Evolutionary conservation across 2,888 invertebrate genomes (phyloP), one percentile per base, ranked within the genome.

Genomic region (Papilio elwesi): DNA sequence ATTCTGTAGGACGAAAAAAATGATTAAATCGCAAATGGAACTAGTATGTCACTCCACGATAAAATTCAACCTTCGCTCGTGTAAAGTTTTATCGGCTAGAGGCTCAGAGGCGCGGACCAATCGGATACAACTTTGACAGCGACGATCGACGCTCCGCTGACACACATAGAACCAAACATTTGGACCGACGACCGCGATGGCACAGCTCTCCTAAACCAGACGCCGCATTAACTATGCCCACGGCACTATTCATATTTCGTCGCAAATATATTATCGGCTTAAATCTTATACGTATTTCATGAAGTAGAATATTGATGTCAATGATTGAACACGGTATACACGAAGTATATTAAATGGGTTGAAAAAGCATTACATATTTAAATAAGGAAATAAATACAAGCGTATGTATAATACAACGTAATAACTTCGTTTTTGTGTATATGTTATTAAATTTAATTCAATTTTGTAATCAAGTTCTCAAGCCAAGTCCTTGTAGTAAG

Each of bases 111-210:
- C 36, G 68, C 51, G 47, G 49, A 55, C 63, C 64, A 63, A 65
- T 68, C 49, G 72, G 68, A 62, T 75, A 76, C 75, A 79, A 78
- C 77, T 80, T 79, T 76, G 80, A 78, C 80, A 78, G 75, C 76
- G 76, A 53, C 70, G 71, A 70, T 74, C 74, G 74, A 47, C 76
- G 80, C 74, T 78, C 80, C 71, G 77, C 73, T 83, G 80, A 82
- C 82, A 83, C 79, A 80, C 78, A 81, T 80, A 78, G 63, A 76
- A 74, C 76, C 74, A 71, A 70, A 81, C 43, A 43, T 80, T 76
- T 82, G 71, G 83, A 78, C 74, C 82, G 74, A 74, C 75, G 82
- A 74, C 81, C 82, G 79, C 78, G 75, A 64, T 48, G 75, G 65
- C 51, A 64, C 69, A 73, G 69, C 74, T 75, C 62, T 73, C 74